A percentile compares a stretch with the other conserved stretches of the same genome.
phyloP scores from a whole-genome alignment of 2,888 invertebrate genomes.

The Meandrusa payeni region DNA sequence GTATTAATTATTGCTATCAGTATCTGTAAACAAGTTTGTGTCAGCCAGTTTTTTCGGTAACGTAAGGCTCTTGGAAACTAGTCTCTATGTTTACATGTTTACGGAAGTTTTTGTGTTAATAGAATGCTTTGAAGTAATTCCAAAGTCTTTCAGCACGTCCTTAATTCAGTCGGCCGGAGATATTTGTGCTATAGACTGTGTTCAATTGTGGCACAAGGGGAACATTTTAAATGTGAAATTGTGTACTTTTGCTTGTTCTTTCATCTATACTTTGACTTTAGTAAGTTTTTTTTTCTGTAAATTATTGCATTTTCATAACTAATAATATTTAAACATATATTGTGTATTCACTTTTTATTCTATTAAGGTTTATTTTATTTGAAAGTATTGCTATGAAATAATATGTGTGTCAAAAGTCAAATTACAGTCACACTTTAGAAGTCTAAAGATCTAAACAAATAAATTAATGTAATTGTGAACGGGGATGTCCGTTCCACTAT shows the following conservation, averaged over 20 bases:
- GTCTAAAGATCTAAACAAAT: too few species aligned
- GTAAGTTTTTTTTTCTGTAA: too few species aligned
- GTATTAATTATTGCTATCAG: slow-evolving; percentile 64
- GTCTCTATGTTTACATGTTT: slow-evolving; percentile 36
- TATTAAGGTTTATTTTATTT: too few species aligned
- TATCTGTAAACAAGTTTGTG: slow-evolving; percentile 60
- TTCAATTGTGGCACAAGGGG: slow-evolving; percentile 16
- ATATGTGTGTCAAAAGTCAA: too few species aligned
- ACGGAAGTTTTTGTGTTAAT: slow-evolving; percentile 47
- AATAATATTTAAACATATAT: too few species aligned
- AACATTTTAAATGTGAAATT: slow-evolving; percentile 19
- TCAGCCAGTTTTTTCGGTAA: slow-evolving; percentile 35
- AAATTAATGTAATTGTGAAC: too few species aligned
- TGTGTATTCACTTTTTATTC: too few species aligned
- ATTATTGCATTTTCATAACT: too few species aligned
- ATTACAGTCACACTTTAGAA: too few species aligned
- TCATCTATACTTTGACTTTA: background rate
- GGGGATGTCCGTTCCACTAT: too few species aligned
- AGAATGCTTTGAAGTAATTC: slow-evolving; percentile 32
- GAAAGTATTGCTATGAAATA: too few species aligned
- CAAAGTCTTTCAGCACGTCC: slow-evolving; percentile 53
- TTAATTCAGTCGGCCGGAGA: slow-evolving; percentile 58
- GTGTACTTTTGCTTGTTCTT: background rate
- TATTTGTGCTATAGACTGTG: slow-evolving; percentile 32
- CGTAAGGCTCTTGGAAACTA: slow-evolving; percentile 35